Base-by-base conservation (phyloP, 1,140 invertebrate genomes). In the Megalonaias nervosa region DNA sequence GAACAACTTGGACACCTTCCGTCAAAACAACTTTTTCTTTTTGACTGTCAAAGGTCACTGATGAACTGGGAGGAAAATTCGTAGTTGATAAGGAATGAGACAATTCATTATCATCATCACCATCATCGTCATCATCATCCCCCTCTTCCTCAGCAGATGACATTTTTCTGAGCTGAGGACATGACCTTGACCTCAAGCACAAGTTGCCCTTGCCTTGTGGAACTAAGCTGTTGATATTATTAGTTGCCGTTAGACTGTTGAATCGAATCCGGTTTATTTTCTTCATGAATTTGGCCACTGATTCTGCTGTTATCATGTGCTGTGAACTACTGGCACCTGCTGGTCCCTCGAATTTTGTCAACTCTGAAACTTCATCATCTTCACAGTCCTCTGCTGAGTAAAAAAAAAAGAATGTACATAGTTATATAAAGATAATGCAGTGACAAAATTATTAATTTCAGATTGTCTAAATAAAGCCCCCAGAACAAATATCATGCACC, bases 271-370 rank as follows among this genome's bases (percentile, higher is more conserved):
- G 84, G 77, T 92, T 93, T 21, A 95, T 92, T 66, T 93, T 92
- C 77, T 93, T 92, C 64, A 93, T 93, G 82, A 95, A 93, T 83
- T 93, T 91, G 69, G 91, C 90, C 84, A 95, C 85, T 17, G 88
- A 90, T 68, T 89, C 84, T 0, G 89, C 86, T 11, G 88, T 89
- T 13, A 85, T 48, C 12, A 31, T 72, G 70, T 21, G 58, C 65
- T 23, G 14, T 58, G 59, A 55, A 67, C 68, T 62, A 71, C 64
- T 17, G 60, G 65, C 68, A 75, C 15, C 56, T 55, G 19, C 69
- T 68, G 31, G 60, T 48, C 31, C 38, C 65, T 56, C 65, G 60
- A 38, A 65, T 64, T 77, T 71, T 55, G 79, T 88, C 26, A 82
- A 79, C 70, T 82, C 83, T 21, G 82, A 84, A 15, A 86, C 83